phyloP scores from a whole-genome alignment of 2,888 invertebrate genomes.

The Meteorus cinctellus region DNA sequence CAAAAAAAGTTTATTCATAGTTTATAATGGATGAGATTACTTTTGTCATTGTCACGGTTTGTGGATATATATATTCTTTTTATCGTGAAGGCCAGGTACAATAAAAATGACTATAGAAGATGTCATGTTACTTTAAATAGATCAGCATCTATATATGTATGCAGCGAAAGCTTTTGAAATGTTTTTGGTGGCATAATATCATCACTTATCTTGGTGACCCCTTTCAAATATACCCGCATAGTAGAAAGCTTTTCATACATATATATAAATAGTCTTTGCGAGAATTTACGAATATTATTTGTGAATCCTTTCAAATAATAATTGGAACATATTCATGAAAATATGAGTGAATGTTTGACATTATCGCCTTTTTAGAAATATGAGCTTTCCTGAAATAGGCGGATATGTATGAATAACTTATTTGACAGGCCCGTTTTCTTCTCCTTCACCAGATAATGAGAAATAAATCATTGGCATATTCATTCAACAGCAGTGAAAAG shows the following conservation, averaged over 20 bases:
- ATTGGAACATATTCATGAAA: neutral
- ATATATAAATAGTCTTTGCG: too few relatives aligned
- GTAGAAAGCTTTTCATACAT: neutral
- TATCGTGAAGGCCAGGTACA: neutral
- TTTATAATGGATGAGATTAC: too few relatives aligned
- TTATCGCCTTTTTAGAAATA: too few relatives aligned
- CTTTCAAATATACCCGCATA: neutral
- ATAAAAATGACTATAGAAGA: neutral
- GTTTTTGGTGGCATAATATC: neutral
- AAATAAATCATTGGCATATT: too few relatives aligned
- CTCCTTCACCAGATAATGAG: too few relatives aligned
- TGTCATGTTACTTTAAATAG: neutral
- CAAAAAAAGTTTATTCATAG: too few relatives aligned
- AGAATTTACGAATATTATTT: neutral
- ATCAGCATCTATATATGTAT: neutral
- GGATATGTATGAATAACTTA: too few relatives aligned
- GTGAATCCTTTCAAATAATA: neutral
- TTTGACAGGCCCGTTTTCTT: too few relatives aligned
- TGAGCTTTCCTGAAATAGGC: too few relatives aligned
- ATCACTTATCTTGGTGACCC: slow-evolving; percentile 2
- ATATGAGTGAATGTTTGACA: too few relatives aligned
- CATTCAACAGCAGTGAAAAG: too few relatives aligned
- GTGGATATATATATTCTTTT: neutral
- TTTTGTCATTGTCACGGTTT: too few relatives aligned
- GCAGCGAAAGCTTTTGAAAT: neutral